Evolutionary conservation across 2,888 invertebrate genomes (phyloP), one percentile per base, ranked within the genome.

Genomic region (Cataglyphis rosenhaueri): DNA sequence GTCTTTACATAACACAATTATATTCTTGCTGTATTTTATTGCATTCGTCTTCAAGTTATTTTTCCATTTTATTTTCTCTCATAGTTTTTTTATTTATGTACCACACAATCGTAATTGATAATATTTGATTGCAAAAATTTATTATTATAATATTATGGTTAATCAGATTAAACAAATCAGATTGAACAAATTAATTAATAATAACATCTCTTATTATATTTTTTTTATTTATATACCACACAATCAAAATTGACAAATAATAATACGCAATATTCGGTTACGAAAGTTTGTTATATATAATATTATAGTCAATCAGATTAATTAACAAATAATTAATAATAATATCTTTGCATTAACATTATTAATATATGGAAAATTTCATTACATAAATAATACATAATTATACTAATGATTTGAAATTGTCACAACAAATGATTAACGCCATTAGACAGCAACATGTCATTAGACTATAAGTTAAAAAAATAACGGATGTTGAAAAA

Each of bases 261-360:
- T 15, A 5, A 48, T 25, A 9, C 5, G 32, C 25, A 44, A 32
- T 9, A 15, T 6, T 12, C n/a, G 0, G 32, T 35, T 48, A 21
- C 12, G 9, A 8, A 29, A 15, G 18, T 59, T 41, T 9, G 1
- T 38, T 44, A 44, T 68, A 25, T 32, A 6, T 12, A 21, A 15
- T 55, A 35, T 48, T 12, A 44, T 64, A 12, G 35, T 75, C 8
- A 35, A 15, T 29, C 21, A 2, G 1, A 57, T 41, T 57, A 29
- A 21, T 76, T 76, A 29, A 55, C 12, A 29, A 38, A 55, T 32
- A 65, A 76, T 76, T 41, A 65, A 57, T 75, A 64, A 48, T 48
- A 9, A 35, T 4, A 15, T 18, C 8, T n/a, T 8, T 38, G 35
- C 41, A 66, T 8, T 65, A 32, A 66, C 12, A 59, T 41, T 32